Evolutionary conservation across 2,113 vertebrate species (phyloP).

Genomic region (Mastomys natalensis): DNA sequence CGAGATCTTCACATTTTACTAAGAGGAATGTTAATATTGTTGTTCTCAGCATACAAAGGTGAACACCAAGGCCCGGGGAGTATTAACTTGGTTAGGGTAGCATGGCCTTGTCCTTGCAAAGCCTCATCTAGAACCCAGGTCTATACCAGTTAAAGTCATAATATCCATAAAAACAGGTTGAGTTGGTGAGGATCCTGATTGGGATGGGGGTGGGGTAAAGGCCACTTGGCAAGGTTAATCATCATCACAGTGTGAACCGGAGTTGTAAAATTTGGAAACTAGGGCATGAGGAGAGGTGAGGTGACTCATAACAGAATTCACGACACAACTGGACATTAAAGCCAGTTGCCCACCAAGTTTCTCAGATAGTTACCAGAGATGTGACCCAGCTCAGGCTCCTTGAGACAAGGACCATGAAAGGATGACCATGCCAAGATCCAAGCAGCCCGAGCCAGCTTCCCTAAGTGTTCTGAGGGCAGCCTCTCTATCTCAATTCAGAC

Average conservation of each 20-base stretch:
- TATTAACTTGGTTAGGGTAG: background rate
- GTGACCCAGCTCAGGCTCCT: background rate
- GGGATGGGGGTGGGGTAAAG: background rate
- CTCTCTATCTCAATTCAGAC: background rate
- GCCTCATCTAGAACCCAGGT: background rate
- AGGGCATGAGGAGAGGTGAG: background rate
- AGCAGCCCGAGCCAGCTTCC: background rate
- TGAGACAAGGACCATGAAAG: background rate
- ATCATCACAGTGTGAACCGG: background rate
- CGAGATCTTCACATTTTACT: background rate
- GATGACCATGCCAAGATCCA: background rate
- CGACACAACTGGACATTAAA: background rate
- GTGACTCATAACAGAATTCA: background rate
- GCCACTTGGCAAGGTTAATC: background rate
- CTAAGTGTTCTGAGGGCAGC: background rate
- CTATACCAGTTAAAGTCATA: background rate
- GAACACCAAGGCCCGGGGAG: background rate
- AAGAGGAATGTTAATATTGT: background rate
- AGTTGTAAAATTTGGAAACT: conserved; percentile 8
- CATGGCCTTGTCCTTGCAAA: background rate
- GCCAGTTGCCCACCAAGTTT: background rate
- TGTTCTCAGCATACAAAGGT: background rate
- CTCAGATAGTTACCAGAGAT: background rate
- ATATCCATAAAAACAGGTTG: background rate
- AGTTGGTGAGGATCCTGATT: background rate